These are phyloP conservation scores for Opisthograptis luteolata DNA, from an alignment of 2,888 invertebrate species.

Conservation along the genomic window DNA sequence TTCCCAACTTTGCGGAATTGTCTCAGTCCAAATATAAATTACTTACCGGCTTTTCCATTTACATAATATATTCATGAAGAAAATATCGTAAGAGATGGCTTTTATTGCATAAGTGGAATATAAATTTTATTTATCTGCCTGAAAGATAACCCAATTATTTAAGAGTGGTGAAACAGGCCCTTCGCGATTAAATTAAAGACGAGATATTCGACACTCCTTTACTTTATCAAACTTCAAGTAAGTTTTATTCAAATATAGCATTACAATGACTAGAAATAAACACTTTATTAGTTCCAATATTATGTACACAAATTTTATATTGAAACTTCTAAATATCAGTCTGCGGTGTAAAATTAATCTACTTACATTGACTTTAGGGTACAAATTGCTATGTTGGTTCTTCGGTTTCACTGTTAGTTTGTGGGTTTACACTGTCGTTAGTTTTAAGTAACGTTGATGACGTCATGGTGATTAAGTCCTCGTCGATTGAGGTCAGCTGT, in stretches of 20 bases:
- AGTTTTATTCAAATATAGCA: slow-evolving; percentile 20
- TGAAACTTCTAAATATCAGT: slow-evolving; percentile 79
- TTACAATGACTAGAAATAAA: slow-evolving; percentile 35
- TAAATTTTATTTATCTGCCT: too few species aligned
- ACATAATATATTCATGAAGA: too few species aligned
- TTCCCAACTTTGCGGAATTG: too few species aligned
- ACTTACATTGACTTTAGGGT: slow-evolving; percentile 59
- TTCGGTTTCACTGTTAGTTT: slow-evolving; percentile 58
- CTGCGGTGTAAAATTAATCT: slow-evolving; percentile 75
- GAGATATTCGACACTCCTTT: slow-evolving; percentile 12
- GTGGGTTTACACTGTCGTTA: slow-evolving; percentile 44
- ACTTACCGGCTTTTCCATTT: too few species aligned
- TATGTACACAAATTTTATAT: slow-evolving; percentile 61
- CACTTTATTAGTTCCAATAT: slow-evolving; percentile 39
- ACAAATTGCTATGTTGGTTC: slow-evolving; percentile 76
- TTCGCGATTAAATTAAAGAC: background rate
- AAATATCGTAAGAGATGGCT: too few species aligned
- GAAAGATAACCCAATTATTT: background rate
- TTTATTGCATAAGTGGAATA: too few species aligned
- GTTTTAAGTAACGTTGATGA: slow-evolving; percentile 61
- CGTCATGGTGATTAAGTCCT: slow-evolving; percentile 65
- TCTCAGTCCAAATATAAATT: too few species aligned
- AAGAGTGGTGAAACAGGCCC: slow-evolving; percentile 1
- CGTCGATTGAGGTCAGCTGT: slow-evolving; percentile 73
- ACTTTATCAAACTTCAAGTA: slow-evolving; percentile 5